Base-by-base conservation (phyloP, 2,888 invertebrate species). In the Serripes groenlandicus region DNA sequence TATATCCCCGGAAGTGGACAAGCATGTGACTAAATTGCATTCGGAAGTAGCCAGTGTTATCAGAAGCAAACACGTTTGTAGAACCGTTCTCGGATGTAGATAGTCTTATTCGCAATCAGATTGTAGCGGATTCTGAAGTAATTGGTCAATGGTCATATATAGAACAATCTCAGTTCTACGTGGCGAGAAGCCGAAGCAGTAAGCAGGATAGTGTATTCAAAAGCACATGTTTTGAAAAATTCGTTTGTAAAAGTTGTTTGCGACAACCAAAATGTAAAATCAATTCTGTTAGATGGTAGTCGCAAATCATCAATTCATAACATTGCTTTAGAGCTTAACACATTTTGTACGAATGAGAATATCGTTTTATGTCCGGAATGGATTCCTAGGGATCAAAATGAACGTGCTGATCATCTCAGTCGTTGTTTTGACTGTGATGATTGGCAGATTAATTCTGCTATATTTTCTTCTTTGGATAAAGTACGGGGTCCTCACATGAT, bases 401-500 rank as follows among this genome's bases (percentile, higher is more conserved):
- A 62, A 7, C 2, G 21, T 5, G 76, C 76, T n/a, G 69, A 70
- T 60, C 35, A 70, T 76, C 28, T 70, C 11, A 37, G 58, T 69
- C 3, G 76, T 9, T 76, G 42, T 26, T 34, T 23, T 23, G 75
- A 75, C 37, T 52, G 75, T 28, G 76, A 60, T 28, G 76, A 76
- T 37, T 77, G 77, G 77, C 18, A 49, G 34, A 35, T 71, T 32
- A 3, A 23, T 35, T 4, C n/a, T 26, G 28, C n/a, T 23, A 21
- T 42, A 34, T 72, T 72, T 35, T 18, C 32, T 4, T 11, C 1
- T 18, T 52, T 72, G 18, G 35, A 72, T 54, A 37, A n/a, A 18
- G 11, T 35, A 15, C 72, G 78, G 72, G 78, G 72, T 11, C 66
- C 72, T n/a, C 56, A 54, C 64, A n/a, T 72, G n/a, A 66, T 72